phyloP scores from a whole-genome alignment of 1,140 invertebrate species.

The Heliconius himera region DNA sequence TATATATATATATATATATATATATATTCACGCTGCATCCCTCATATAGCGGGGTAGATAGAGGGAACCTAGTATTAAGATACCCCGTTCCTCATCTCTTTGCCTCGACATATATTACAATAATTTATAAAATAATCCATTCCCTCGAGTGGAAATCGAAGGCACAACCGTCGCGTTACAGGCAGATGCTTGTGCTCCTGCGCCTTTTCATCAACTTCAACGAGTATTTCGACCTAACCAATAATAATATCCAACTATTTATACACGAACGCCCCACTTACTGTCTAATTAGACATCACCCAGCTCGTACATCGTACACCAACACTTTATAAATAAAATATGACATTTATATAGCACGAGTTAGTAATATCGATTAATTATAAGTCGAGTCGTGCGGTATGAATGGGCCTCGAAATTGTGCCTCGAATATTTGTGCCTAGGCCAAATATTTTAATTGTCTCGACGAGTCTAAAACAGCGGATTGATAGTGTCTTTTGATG shows the following conservation, averaged over 20 bases:
- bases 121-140: too few species aligned
- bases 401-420: conserved; percentile 6
- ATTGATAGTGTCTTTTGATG: conserved; percentile 31
- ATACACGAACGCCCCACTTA: not conserved
- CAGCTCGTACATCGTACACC: not conserved
- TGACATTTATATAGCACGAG: conserved; percentile 8
- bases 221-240: not conserved
- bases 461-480: conserved; percentile 43
- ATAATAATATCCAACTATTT: not conserved
- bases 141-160: too few species aligned
- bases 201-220: too few species aligned
- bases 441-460: conserved; percentile 55
- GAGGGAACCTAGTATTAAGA: too few species aligned
- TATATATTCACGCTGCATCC: too few species aligned
- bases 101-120: too few species aligned
- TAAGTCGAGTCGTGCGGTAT: not conserved
- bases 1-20: too few species aligned
- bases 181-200: too few species aligned
- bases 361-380: conserved; percentile 1
- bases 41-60: too few species aligned
- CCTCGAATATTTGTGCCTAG: conserved; percentile 38
- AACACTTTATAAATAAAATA: conserved; percentile 11
- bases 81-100: too few species aligned
- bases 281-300: conserved; percentile 5
- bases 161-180: too few species aligned